Percentiles rank a stretch among this genome's conserved stretches.
phyloP scores from a whole-genome alignment of 2,888 invertebrate genomes.

The Ormyrus thymus region DNA sequence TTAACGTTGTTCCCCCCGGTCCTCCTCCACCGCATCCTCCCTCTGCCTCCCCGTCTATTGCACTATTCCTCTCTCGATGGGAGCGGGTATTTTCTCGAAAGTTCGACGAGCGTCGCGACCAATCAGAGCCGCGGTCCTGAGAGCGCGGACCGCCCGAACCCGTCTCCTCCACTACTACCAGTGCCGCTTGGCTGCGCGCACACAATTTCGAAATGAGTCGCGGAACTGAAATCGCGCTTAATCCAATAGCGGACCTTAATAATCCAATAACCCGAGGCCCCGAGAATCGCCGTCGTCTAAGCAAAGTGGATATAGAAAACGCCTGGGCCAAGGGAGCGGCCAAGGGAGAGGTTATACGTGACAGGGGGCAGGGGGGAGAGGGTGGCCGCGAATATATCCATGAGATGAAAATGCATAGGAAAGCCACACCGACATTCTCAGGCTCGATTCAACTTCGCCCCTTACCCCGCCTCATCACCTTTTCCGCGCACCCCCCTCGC shows the following conservation, averaged over 20 bases:
- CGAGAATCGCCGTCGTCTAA: conserved; percentile 68
- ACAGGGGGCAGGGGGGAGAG: conserved; percentile 43
- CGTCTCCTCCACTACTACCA: background rate
- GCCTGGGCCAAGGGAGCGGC: conserved; percentile 49
- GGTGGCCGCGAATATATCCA: conserved; percentile 37
- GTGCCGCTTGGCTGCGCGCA: background rate
- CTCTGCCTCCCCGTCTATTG: background rate
- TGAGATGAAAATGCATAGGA: conserved; percentile 61
- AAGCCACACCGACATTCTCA: conserved; percentile 58
- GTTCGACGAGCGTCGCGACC: conserved; percentile 53
- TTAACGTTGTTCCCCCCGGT: conserved; percentile 18
- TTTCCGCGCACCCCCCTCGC: conserved; percentile 2
- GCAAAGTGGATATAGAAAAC: conserved; percentile 63
- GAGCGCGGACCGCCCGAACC: conserved; percentile 23
- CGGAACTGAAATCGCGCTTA: conserved; percentile 68
- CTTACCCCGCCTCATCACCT: conserved; percentile 25
- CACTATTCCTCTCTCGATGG: conserved; percentile 15
- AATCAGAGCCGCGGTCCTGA: conserved; percentile 48
- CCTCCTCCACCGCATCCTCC: background rate
- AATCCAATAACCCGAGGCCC: conserved; percentile 70
- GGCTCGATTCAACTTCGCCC: conserved; percentile 29
- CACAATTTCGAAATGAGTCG: conserved; percentile 59
- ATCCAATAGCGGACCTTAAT: conserved; percentile 74
- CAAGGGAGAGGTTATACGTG: conserved; percentile 18
- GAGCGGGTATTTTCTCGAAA: conserved; percentile 49